Percentiles rank a stretch among this genome's conserved stretches.
Evolutionary conservation across 2,888 invertebrate species (phyloP).

Genomic region (Leptura quadrifasciata): DNA sequence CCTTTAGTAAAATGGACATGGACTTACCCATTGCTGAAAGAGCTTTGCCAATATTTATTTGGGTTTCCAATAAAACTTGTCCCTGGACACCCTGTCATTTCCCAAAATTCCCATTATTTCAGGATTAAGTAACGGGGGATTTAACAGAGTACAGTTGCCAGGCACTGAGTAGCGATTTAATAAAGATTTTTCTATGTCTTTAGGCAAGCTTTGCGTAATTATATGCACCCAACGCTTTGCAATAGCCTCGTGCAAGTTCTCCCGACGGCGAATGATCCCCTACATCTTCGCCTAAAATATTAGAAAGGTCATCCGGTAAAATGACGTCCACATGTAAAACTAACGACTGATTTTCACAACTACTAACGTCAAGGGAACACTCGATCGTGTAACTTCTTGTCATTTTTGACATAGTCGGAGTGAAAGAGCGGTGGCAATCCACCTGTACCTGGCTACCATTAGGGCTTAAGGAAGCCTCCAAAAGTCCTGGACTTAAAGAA

Average conservation of each 20-base stretch:
- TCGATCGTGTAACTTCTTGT: no score
- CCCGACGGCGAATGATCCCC: background rate
- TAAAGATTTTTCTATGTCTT: background rate
- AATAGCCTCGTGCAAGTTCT: background rate
- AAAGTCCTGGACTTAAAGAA: background rate
- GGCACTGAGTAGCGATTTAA: background rate
- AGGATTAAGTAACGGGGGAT: background rate
- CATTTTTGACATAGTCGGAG: no score
- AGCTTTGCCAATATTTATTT: background rate
- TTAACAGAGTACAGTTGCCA: background rate
- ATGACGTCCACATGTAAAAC: background rate
- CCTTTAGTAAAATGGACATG: no score
- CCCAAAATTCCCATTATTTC: conserved; percentile 6
- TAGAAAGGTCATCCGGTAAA: background rate
- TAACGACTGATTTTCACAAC: background rate
- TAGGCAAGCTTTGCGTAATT: no score
- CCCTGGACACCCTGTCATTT: background rate
- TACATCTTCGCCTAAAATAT: background rate
- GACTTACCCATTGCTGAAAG: no score
- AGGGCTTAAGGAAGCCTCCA: background rate
- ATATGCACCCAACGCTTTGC: background rate
- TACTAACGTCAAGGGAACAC: background rate
- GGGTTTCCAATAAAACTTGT: background rate
- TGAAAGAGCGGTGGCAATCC: no score
- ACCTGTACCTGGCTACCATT: no score